Evolutionary conservation across 2,797 vertebrate genomes (phyloP).

Genomic region (Ctenosaura bakeri): DNA sequence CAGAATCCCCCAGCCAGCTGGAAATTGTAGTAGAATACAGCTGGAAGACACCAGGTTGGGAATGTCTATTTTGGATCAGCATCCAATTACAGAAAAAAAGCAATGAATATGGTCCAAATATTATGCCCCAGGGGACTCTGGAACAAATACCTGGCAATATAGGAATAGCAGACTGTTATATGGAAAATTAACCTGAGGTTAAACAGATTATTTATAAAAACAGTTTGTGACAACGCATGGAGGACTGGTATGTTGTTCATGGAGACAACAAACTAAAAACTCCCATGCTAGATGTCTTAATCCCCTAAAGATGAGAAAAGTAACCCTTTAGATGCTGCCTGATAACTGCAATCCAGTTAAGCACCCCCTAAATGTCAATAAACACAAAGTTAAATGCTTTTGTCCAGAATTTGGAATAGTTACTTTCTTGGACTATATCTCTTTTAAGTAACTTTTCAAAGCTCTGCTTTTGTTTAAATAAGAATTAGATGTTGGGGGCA

Average conservation of each 20-base stretch:
- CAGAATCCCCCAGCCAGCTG: neutral
- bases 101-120: neutral
- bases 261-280: neutral
- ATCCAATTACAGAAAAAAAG: neutral
- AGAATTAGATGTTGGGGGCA: neutral
- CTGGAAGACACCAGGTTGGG: neutral
- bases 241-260: neutral
- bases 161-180: neutral
- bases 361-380: neutral
- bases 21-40: neutral
- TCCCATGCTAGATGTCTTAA: neutral
- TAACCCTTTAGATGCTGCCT: conserved; percentile 5
- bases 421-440: neutral
- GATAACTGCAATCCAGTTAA: neutral
- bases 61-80: neutral
- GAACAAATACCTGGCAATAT: neutral
- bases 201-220: neutral
- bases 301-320: neutral
- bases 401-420: neutral
- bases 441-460: neutral
- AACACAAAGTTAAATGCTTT: neutral
- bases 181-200: neutral
- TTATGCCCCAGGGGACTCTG: neutral
- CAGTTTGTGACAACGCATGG: neutral
- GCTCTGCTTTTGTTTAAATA: neutral